Percentiles rank a stretch among this genome's conserved stretches.
These are phyloP conservation scores for Phymorhynchus buccinoides DNA, from an alignment of 1,140 invertebrate species.

Conservation along the genomic window DNA sequence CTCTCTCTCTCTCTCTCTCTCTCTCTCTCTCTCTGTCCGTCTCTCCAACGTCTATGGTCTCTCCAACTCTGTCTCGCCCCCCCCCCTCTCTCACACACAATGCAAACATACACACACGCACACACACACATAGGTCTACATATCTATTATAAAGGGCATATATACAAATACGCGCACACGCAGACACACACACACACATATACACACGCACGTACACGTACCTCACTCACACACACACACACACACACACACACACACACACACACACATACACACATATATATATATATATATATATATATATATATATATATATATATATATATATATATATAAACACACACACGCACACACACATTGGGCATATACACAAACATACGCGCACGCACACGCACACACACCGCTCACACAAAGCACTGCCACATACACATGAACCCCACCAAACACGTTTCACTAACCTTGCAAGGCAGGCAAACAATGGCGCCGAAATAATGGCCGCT, in stretches of 20 bases:
- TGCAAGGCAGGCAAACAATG: slow-evolving; percentile 73
- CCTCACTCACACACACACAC: background rate
- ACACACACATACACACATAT: background rate
- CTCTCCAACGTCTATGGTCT: no score
- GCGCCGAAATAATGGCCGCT: slow-evolving; percentile 74
- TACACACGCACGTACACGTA: background rate
- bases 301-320: background rate
- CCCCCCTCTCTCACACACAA: no score
- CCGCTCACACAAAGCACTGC: background rate
- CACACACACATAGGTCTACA: no score
- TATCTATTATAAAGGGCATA: no score
- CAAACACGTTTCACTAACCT: slow-evolving; percentile 53
- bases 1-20: no score
- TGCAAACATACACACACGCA: no score
- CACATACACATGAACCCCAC: background rate
- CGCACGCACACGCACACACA: background rate
- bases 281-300: slow-evolving; percentile 17
- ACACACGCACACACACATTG: no score
- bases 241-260: background rate
- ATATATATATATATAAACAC: background rate
- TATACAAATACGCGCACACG: no score
- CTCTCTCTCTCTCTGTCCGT: no score
- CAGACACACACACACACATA: background rate
- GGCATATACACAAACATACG: no score
- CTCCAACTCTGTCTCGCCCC: no score